A percentile compares a stretch with the other conserved stretches of the same genome.
Evolutionary conservation across 2,113 vertebrate genomes (phyloP).

Genomic region (Sorex araneus): DNA sequence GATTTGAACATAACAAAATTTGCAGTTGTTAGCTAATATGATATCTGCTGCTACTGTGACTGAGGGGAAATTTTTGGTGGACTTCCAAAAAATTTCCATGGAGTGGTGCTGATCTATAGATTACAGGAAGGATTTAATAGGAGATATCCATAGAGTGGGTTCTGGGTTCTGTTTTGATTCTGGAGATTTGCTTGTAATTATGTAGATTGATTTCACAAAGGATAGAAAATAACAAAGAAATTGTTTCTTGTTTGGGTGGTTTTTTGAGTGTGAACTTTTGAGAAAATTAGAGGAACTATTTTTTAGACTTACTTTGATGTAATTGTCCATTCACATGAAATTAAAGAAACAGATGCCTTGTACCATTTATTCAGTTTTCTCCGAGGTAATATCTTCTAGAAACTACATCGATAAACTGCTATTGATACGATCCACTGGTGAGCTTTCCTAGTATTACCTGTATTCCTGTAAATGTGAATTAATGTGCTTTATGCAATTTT

Average conservation of each 20-base stretch:
- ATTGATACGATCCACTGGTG: neutral
- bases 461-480: neutral
- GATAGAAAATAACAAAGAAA: neutral
- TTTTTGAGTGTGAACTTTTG: conserved; percentile 28
- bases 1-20: no score
- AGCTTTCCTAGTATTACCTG: neutral
- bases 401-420: neutral
- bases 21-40: no score
- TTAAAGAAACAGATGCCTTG: neutral
- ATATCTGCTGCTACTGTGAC: no score
- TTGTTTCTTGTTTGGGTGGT: neutral
- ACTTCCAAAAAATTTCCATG: no score
- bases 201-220: neutral
- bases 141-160: neutral
- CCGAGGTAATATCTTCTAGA: neutral
- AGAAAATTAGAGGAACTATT: neutral
- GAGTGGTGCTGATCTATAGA: no score
- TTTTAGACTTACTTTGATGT: neutral
- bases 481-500: neutral
- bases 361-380: neutral
- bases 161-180: neutral
- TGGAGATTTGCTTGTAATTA: conserved; percentile 48
- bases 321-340: neutral
- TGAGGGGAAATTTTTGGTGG: no score
- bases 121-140: neutral